Percentiles rank a stretch among this genome's conserved stretches.
Conservation (phyloP, 2,797 vertebrate species). For the Phoxinus dragarum region DNA sequence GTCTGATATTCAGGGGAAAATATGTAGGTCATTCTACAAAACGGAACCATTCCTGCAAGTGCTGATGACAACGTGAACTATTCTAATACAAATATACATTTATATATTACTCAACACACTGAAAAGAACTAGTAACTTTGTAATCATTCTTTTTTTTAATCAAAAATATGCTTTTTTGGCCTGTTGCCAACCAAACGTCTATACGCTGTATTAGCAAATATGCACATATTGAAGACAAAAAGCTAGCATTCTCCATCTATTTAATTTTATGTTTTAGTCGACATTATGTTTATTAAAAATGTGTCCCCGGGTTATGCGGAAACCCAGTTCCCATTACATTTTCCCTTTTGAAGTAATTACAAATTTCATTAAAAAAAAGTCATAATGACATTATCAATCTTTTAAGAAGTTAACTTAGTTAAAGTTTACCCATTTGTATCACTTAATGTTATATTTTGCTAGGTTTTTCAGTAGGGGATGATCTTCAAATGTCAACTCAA, state of each 20-base stretch:
- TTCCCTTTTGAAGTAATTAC: not conserved
- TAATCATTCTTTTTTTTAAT: not conserved
- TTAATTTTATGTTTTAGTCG: not conserved
- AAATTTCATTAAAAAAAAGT: not conserved
- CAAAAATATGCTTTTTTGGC: not conserved
- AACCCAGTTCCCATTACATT: not conserved
- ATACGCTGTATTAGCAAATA: not conserved
- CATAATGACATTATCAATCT: not conserved
- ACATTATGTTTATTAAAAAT: not conserved
- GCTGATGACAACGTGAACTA: not conserved
- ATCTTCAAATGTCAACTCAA: not conserved
- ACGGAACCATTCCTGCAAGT: not conserved
- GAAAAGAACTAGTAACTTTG: not conserved
- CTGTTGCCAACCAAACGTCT: not conserved
- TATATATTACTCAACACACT: not conserved
- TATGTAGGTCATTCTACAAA: constrained; percentile 14
- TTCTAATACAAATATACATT: constrained; percentile 18
- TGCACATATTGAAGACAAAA: not conserved
- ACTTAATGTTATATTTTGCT: not conserved
- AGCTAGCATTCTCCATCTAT: too few relatives aligned
- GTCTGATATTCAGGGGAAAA: constrained; percentile 24
- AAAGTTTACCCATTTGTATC: not conserved
- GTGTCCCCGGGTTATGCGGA: not conserved
- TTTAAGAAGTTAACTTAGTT: not conserved
- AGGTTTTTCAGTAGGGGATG: not conserved